Conservation (phyloP, 2,888 invertebrate genomes). For the Coremacera marginata region DNA sequence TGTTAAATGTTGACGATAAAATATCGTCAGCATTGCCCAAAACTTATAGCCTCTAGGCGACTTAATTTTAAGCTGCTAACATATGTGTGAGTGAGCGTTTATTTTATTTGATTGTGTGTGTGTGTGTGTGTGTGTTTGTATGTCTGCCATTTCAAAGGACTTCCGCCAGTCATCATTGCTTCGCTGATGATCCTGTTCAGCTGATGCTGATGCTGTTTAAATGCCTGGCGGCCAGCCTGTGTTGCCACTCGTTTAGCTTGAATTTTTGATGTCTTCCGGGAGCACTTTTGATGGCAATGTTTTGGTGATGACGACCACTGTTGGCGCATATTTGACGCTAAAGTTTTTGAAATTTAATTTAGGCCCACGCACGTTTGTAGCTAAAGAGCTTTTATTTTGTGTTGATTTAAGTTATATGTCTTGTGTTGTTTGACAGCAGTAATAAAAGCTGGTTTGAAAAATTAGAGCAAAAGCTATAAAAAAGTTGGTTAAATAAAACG, state of each 20-base stretch:
- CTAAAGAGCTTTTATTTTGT: too few relatives aligned
- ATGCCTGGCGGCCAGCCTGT: not conserved
- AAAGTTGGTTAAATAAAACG: too few relatives aligned
- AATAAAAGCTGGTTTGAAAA: too few relatives aligned
- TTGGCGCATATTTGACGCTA: too few relatives aligned
- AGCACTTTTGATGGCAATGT: not conserved
- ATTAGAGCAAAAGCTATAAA: too few relatives aligned
- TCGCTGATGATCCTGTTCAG: not conserved
- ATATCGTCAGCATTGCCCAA: not conserved
- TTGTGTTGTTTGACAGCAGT: too few relatives aligned
- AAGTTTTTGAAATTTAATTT: too few relatives aligned
- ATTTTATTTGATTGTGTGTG: not conserved
- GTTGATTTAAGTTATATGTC: too few relatives aligned
- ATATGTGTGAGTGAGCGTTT: not conserved
- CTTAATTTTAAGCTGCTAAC: not conserved
- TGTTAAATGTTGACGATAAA: not conserved
- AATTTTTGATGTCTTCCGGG: not conserved
- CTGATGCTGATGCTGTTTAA: not conserved
- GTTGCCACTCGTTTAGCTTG: slow-evolving; percentile 2
- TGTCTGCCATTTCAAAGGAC: not conserved
- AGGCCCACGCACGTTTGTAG: too few relatives aligned
- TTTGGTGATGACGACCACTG: too few relatives aligned
- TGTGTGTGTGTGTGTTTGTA: not conserved
- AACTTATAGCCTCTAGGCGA: not conserved
- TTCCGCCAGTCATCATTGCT: not conserved